Evolutionary conservation across 2,888 invertebrate species (phyloP), one percentile per base, ranked within the genome.

Genomic region (Lymantria monacha): DNA sequence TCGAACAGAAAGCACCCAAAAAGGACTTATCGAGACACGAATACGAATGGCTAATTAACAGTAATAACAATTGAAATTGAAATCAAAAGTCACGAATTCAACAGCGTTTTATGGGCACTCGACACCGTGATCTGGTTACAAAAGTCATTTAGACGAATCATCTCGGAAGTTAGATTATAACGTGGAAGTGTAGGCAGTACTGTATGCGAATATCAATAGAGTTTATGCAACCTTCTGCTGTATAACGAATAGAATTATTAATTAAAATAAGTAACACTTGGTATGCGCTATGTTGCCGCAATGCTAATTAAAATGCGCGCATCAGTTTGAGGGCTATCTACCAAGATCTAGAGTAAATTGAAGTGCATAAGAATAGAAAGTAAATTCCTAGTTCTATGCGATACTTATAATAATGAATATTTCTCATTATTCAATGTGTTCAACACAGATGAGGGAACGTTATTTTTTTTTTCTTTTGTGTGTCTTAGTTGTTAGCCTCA

Each of bases 111-210:
- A 68, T 68, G 59, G 66, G 45, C 51, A 49, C 57, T 60, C 53
- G 57, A 53, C 52, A 46, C 48, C 73, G 70, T 72, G 72, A 62
- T 58, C 54, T 38, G 69, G 37, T 52, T 74, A 59, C 53, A 63
- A 70, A 79, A 60, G 55, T 45, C 47, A 49, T 42, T 43, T 56
- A 53, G 52, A 57, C 54, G 62, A 67, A 62, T 70, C 65, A 64
- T 69, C 71, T 79, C 80, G 80, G 81, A 83, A 80, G 81, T 75
- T 55, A 61, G 59, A 62, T 57, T 62, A 59, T 53, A 57, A 59
- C 56, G 72, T 76, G 77, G 76, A 79, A 78, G 74, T 72, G 68
- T 65, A 52, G 56, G 50, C 13, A 55, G 53, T 53, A 60, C 65
- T 42, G 44, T 47, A 36, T 38, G 53, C 48, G 78, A 78, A 75